Conservation (phyloP, 2,797 vertebrate genomes). For the Brotula barbata region DNA sequence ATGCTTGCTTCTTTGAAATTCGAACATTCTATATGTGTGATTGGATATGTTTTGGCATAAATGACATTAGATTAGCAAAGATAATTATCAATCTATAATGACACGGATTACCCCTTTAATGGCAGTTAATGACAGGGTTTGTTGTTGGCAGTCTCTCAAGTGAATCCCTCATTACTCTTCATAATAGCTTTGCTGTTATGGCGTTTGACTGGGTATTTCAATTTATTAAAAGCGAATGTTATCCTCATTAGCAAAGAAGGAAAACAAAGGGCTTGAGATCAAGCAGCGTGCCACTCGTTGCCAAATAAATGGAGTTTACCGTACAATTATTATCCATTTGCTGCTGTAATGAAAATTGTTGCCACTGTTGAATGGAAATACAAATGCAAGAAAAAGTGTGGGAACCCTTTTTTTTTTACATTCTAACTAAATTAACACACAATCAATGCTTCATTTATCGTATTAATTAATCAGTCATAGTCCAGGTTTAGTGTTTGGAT, state of each 20-base stretch:
- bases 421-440: too few relatives aligned
- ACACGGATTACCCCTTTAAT: constrained; percentile 67
- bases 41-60: constrained; percentile 65
- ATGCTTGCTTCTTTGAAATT: constrained; percentile 76
- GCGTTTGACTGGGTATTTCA: constrained; percentile 53
- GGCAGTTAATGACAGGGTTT: constrained; percentile 52
- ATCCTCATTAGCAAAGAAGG: constrained; percentile 54
- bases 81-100: constrained; percentile 59
- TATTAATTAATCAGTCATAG: too few relatives aligned
- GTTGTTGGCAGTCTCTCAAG: constrained; percentile 52
- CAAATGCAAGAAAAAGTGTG: too few relatives aligned
- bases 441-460: too few relatives aligned
- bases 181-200: constrained; percentile 45
- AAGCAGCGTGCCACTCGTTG: constrained; percentile 66
- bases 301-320: constrained; percentile 60
- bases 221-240: constrained; percentile 65
- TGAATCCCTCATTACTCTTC: constrained; percentile 49
- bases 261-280: constrained; percentile 75
- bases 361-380: too few relatives aligned
- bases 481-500: too few relatives aligned
- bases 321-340: too few relatives aligned
- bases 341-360: too few relatives aligned
- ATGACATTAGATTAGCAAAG: constrained; percentile 50
- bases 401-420: too few relatives aligned
- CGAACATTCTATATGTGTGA: constrained; percentile 69